phyloP scores from a whole-genome alignment of 2,797 vertebrate species.

The Manis javanica region DNA sequence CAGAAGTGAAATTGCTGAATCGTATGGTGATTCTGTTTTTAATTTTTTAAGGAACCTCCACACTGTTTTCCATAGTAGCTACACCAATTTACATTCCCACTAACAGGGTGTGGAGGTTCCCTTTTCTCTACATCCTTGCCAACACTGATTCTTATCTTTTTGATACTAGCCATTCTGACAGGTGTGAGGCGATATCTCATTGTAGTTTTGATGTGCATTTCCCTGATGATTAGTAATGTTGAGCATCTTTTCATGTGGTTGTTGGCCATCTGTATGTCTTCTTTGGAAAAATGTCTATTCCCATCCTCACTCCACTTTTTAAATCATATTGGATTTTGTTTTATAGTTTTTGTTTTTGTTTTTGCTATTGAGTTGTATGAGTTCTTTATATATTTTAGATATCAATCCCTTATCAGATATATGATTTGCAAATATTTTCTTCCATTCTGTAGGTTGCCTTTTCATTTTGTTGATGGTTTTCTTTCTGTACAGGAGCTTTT shows the following conservation, averaged over 20 bases:
- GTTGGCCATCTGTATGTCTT: neutral
- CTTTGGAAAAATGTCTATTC: neutral
- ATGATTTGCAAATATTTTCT: neutral
- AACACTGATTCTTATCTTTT: neutral
- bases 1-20: neutral
- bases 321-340: neutral
- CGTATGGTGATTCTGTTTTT: neutral
- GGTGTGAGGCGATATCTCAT: neutral
- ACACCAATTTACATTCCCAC: neutral
- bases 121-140: neutral
- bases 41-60: neutral
- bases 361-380: neutral
- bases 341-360: too few species aligned
- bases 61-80: neutral
- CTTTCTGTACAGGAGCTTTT: neutral
- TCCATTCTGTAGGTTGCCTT: neutral
- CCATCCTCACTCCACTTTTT: neutral
- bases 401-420: neutral
- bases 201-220: neutral
- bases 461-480: neutral
- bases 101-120: neutral
- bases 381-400: neutral
- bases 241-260: neutral
- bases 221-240: neutral
- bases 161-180: neutral